Evolutionary conservation across 2,888 invertebrate genomes (phyloP), one percentile per base, ranked within the genome.

Genomic region (Dioctria linearis): DNA sequence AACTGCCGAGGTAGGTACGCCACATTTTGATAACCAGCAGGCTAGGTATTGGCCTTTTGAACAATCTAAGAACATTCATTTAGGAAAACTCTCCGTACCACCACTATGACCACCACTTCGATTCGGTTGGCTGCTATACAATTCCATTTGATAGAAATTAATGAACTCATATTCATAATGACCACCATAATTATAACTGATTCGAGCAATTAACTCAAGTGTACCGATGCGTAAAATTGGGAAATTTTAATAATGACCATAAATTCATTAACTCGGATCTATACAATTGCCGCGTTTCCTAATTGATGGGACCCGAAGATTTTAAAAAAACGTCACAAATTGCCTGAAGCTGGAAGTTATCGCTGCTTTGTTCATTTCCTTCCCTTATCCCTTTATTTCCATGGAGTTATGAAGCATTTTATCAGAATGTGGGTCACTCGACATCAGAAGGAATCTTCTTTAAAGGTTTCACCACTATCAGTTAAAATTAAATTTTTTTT

Each of bases 141-240:
- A 13, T 43, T 66, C 66, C 43, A 66, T 66, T 42, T 42, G 66
- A n/a, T n/a, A 3, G 43, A 37, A 66, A 66, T 66, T 66, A 66
- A 66, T 66, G 66, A 66, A 66, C 66, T 37, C 46, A 66, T 66
- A 66, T 66, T 66, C 66, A 66, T 66, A 66, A 66, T 43, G 42
- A 46, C 43, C 66, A 43, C 42, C 66, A 66, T 66, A 66, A 66
- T 66, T 66, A 66, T 66, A 66, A 66, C 43, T 66, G 42, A 66
- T 66, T 66, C 66, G n/a, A 42, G 46, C 37, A 66, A 66, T 66
- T 66, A 66, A 66, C 43, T 43, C 37, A 6, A 13, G 37, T n/a
- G 37, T 46, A 66, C 13, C 42, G 66, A 46, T 43, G 42, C 66
- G 46, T 66, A n/a, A 66, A 66, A 66, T 39, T 66, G 43, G n/a